These are phyloP conservation scores for Eugnorisma glareosa DNA, from an alignment of 2,888 invertebrate species.

Conservation along the genomic window DNA sequence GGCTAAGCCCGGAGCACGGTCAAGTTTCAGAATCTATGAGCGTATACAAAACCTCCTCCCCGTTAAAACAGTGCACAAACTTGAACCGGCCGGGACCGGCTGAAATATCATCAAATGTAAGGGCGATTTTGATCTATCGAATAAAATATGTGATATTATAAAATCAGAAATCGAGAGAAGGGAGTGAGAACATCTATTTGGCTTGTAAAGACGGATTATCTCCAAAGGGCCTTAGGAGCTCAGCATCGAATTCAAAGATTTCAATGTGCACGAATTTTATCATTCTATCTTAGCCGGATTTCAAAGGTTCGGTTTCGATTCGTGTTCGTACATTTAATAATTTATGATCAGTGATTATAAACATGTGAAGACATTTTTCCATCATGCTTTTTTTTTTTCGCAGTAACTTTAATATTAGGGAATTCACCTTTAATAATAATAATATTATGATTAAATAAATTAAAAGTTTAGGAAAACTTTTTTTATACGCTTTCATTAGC, in stretches of 20 bases:
- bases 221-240: conserved; percentile 1
- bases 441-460: too few species aligned
- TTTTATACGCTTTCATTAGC: too few species aligned
- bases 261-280: neutral
- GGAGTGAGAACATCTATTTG: conserved; percentile 11
- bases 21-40: neutral
- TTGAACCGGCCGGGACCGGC: neutral
- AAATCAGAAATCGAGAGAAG: conserved; percentile 3
- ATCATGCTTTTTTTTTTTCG: neutral
- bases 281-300: neutral
- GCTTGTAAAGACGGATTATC: conserved; percentile 37
- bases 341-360: neutral
- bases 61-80: neutral
- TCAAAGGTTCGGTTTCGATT: conserved; percentile 8
- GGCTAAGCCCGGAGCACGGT: neutral
- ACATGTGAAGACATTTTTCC: neutral
- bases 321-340: neutral
- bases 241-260: conserved; percentile 7
- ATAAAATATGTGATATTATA: conserved; percentile 19
- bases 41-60: neutral
- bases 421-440: neutral
- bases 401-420: neutral
- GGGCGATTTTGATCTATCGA: too few species aligned
- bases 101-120: neutral
- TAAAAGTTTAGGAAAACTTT: too few species aligned